Evolutionary conservation across 2,113 vertebrate genomes (phyloP), one percentile per base, ranked within the genome.

Genomic region (Apaloderma vittatum): DNA sequence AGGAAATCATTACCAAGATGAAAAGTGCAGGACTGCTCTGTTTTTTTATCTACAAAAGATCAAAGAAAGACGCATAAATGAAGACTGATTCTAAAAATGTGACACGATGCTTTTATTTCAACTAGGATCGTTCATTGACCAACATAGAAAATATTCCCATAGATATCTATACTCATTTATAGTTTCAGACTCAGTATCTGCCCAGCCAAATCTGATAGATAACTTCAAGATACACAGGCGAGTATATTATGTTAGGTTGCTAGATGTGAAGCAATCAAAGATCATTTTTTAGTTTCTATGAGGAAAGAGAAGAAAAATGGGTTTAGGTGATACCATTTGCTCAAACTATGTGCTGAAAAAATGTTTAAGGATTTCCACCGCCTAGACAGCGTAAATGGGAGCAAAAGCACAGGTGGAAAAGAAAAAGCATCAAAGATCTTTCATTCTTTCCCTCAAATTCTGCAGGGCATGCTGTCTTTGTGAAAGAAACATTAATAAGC

Each of bases 61-160:
- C 40, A 92, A 92, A 90, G 32, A 13, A 86, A 84, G 21, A 32
- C 36, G 46, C 24, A 29, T 45, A 86, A 75, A 84, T 52, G 17
- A 85, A 62, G 52, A 58, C 15, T 46, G 27, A 82, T 65, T n/a
- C 52, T 79, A n/a, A 70, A 88, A 88, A 77, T 67, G n/a, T 57
- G 15, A 3, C 32, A 43, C 62, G 58, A 54, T 79, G 36, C 12
- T 94, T 95, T 91, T 55, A 66, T 92, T 95, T 97, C 48, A 91
- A 15, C 8, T 45, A 3, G n/a, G 61, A 61, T 72, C 23, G 62
- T 46, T 17, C 23, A 40, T 4, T 4, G 5, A 32, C 34, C 11
- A 46, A 6, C 21, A 57, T 5, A 59, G 11, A 93, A 67, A 86
- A 0, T 23, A 75, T 87, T 49, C 34, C 57, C 29, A 23, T 13